Evolutionary conservation across 2,113 vertebrate genomes (phyloP), one percentile per base, ranked within the genome.

Genomic region (Vulpes vulpes): DNA sequence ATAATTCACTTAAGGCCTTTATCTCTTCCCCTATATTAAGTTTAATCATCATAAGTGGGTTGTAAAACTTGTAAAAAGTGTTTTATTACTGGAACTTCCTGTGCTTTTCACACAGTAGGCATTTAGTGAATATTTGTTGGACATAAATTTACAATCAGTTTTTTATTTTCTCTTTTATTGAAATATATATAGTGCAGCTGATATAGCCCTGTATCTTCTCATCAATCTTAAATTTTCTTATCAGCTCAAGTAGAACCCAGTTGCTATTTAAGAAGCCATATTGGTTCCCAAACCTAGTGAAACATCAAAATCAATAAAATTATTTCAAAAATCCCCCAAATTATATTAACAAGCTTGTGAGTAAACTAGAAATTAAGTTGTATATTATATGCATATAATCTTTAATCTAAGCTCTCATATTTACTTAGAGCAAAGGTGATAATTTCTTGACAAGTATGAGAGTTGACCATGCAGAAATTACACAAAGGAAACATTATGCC

Each of bases 391-490:
- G 43, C 82, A 91, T 95, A 62, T 79, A 90, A 65, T 74, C 5
- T 53, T 85, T 93, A 79, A 81, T 22, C 14, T 59, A 67, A 93
- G 80, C n/a, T 84, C 38, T 91, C 30, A 9, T 64, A 27, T 79
- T 97, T 97, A 15, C 38, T 92, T 95, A 78, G 1, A 60, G 57
- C 32, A 92, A 94, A 96, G 15, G 17, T 96, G 62, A 84, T 35
- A 84, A 88, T 82, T 95, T 96, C 22, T 89, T 97, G 85, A 94
- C 81, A 94, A 85, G 19, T 60, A 38, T 17, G 17, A 88, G 88
- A 97, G 62, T 53, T 1, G 1, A 27, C 74, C 57, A 11, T 67
- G 20, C 17, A 91, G 64, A 95, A 94, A 91, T 96, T 85, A 81
- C 71, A 67, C 17, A 38, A 22, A 64, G 12, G 53, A 59, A 82